phyloP scores from a whole-genome alignment of 2,888 invertebrate species.

The Alentia gelatinosa region DNA sequence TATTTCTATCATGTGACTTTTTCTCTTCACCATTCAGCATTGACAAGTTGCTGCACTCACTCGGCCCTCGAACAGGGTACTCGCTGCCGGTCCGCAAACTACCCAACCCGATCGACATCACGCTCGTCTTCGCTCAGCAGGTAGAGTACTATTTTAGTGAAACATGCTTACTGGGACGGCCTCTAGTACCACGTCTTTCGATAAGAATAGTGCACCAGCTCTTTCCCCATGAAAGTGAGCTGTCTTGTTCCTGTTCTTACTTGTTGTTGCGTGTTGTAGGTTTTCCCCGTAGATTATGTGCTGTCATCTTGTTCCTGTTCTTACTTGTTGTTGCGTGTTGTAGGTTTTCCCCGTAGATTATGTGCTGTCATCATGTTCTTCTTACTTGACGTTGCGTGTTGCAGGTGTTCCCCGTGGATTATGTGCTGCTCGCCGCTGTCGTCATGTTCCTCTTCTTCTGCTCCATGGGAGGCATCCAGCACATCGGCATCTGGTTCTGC shows the following conservation, averaged over 20 bases:
- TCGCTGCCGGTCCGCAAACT: conserved; percentile 77
- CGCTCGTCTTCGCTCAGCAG: conserved; percentile 79
- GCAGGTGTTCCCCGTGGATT: conserved; percentile 81
- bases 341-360: neutral
- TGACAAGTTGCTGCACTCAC: conserved; percentile 80
- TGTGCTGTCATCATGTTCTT: neutral
- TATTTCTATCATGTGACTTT: no score
- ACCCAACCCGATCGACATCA: conserved; percentile 80
- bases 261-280: neutral
- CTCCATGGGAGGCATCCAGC: conserved; percentile 80
- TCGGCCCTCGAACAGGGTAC: conserved; percentile 79
- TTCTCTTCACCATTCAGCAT: conserved; percentile 77
- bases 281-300: neutral
- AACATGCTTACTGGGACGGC: no score
- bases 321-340: neutral
- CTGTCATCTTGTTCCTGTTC: neutral
- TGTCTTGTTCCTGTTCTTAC: no score
- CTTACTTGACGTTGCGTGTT: conserved; percentile 58
- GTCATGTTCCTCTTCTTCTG: conserved; percentile 79
- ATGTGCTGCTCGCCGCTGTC: conserved; percentile 78
- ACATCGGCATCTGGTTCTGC: conserved; percentile 80
- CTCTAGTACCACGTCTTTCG: neutral
- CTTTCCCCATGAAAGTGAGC: no score
- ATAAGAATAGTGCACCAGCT: no score
- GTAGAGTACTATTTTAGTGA: no score